These are phyloP conservation scores for Lycopodina hypogea DNA, from an alignment of 37 sponge, comb jelly and placozoan genomes.

Conservation along the genomic window DNA sequence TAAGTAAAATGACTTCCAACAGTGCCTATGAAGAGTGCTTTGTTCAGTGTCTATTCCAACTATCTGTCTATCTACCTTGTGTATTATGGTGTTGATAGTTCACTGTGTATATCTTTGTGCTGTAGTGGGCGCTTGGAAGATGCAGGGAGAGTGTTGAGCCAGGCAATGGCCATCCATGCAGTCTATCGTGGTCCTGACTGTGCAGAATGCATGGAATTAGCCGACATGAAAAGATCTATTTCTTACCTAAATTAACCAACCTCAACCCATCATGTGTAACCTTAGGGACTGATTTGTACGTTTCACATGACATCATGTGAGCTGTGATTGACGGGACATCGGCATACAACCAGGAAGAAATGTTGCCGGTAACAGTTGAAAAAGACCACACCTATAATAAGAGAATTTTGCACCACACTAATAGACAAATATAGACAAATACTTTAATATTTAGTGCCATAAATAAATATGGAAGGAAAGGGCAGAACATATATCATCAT, in stretches of 20 bases:
- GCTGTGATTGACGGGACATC: slow-evolving; percentile 5
- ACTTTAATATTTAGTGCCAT: too few relatives aligned
- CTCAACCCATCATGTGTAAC: neutral
- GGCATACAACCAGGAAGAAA: slow-evolving; percentile 12
- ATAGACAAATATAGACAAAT: too few relatives aligned
- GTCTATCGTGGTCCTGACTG: neutral
- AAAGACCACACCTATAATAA: slow-evolving; percentile 34
- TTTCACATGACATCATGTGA: slow-evolving; percentile 50
- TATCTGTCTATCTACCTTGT: too few relatives aligned
- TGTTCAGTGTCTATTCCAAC: too few relatives aligned
- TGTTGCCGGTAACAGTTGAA: slow-evolving; percentile 11
- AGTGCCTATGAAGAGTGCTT: too few relatives aligned
- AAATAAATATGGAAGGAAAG: too few relatives aligned
- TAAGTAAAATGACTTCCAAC: too few relatives aligned
- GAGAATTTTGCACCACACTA: neutral
- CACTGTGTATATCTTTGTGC: too few relatives aligned
- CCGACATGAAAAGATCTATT: slow-evolving; percentile 18
- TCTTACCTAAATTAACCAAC: neutral
- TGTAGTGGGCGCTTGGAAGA: neutral
- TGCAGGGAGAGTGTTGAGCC: neutral
- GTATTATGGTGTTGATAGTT: too few relatives aligned
- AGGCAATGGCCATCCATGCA: neutral
- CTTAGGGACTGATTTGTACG: neutral
- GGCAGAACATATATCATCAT: too few relatives aligned
- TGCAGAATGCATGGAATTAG: slow-evolving; percentile 10